A percentile compares a stretch with the other conserved stretches of the same genome.
Conservation (phyloP, 2,113 vertebrate species). For the Naja naja region DNA sequence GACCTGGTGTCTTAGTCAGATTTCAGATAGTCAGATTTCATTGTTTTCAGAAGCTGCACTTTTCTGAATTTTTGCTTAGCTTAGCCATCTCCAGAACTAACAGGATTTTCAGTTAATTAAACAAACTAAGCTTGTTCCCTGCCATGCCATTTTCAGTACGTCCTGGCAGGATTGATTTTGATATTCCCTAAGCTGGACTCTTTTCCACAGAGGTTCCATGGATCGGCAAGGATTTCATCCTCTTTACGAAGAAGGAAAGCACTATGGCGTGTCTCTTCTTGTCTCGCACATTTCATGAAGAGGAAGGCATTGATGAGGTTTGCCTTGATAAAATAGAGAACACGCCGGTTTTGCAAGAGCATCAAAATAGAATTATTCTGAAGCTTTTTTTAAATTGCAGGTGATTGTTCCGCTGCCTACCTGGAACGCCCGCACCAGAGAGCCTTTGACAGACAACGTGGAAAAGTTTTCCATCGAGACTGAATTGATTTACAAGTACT, state of each 20-base stretch:
- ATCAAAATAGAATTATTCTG: not conserved
- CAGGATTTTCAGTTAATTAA: not conserved
- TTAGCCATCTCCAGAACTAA: not conserved
- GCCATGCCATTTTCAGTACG: not conserved
- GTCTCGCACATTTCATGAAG: constrained; percentile 95
- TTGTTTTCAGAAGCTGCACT: not conserved
- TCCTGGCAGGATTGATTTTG: not conserved
- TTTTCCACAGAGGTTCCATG: constrained; percentile 88
- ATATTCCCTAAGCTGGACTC: constrained; percentile 36
- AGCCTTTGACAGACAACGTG: constrained; percentile 85
- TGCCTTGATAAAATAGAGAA: accelerated
- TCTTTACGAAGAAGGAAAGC: constrained; percentile 91
- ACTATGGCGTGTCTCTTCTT: constrained; percentile 92
- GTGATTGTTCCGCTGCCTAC: constrained; percentile 95
- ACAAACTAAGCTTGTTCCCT: not conserved
- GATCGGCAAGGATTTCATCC: constrained; percentile 96
- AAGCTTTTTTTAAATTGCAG: constrained; percentile 57
- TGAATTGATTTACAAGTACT: constrained; percentile 96
- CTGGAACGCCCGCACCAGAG: constrained; percentile 79
- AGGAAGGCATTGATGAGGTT: constrained; percentile 98
- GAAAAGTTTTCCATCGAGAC: constrained; percentile 97
- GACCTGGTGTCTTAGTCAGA: not conserved
- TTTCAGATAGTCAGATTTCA: not conserved
- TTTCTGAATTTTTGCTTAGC: not conserved
- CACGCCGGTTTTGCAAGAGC: not conserved